Percentiles rank a stretch among this genome's conserved stretches.
These are phyloP conservation scores for Caenorhabditis briggsae DNA, from an alignment of 1,140 invertebrate genomes.

Conservation along the genomic window DNA sequence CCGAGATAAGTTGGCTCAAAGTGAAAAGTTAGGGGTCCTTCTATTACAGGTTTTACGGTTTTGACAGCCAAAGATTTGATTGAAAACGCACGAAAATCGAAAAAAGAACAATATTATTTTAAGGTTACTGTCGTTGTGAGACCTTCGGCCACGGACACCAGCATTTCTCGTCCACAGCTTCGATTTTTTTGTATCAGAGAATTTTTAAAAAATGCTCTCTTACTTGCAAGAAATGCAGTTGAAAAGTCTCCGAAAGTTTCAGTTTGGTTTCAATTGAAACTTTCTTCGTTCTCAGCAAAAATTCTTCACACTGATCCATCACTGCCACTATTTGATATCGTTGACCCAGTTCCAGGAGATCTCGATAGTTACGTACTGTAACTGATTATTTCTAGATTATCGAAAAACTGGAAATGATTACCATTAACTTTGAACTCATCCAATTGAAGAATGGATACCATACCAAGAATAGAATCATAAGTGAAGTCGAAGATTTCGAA, in stretches of 20 bases:
- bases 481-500: conserved; percentile 32
- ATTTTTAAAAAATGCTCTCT: not conserved
- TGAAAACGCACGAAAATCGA: no score
- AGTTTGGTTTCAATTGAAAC: conserved; percentile 12
- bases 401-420: not conserved
- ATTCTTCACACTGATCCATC: conserved; percentile 23
- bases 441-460: conserved; percentile 12
- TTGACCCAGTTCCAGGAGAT: conserved; percentile 9
- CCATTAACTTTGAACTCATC: not conserved
- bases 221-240: conserved; percentile 17
- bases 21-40: no score
- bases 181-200: not conserved
- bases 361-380: not conserved
- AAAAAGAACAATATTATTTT: no score
- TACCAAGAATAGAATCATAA: not conserved
- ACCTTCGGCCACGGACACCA: no score
- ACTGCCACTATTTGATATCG: not conserved
- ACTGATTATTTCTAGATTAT: not conserved
- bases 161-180: no score
- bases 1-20: no score
- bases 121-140: no score
- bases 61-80: no score
- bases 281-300: not conserved
- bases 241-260: conserved; percentile 24
- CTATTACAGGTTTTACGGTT: no score